Evolutionary conservation across 2,113 vertebrate species (phyloP).

Genomic region (Pelvicachromis taeniatus): DNA sequence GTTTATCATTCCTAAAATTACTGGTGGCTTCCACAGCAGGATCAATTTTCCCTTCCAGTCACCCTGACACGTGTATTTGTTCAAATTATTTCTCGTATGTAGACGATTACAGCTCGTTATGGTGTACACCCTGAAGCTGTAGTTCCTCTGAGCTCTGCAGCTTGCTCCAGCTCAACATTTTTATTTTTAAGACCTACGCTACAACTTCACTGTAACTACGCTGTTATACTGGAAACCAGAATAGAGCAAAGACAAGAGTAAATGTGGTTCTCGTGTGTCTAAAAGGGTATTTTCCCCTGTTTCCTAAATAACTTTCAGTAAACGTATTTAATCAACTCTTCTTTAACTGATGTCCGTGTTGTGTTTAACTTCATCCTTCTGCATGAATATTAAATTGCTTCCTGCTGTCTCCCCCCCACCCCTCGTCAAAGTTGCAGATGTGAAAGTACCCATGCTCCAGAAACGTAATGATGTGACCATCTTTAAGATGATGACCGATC

Average conservation of each 20-base stretch:
- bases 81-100: neutral
- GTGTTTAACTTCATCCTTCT: neutral
- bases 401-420: neutral
- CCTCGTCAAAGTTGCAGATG: constrained; percentile 81
- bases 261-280: neutral
- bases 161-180: neutral
- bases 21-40: neutral
- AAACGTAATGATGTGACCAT: constrained; percentile 90
- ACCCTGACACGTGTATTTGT: neutral
- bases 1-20: neutral
- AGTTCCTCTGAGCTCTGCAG: neutral
- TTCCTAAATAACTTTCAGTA: neutral
- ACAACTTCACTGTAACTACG: neutral
- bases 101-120: neutral
- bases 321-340: neutral
- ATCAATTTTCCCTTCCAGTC: neutral
- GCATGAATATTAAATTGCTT: neutral
- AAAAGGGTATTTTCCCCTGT: neutral
- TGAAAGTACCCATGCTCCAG: constrained; percentile 86
- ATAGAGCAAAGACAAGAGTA: neutral
- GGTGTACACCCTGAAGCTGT: neutral
- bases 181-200: neutral
- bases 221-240: neutral
- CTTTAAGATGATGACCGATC: constrained; percentile 89
- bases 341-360: neutral